These are phyloP conservation scores for Anastatus disparis DNA, from an alignment of 1,140 invertebrate species.

Conservation along the genomic window DNA sequence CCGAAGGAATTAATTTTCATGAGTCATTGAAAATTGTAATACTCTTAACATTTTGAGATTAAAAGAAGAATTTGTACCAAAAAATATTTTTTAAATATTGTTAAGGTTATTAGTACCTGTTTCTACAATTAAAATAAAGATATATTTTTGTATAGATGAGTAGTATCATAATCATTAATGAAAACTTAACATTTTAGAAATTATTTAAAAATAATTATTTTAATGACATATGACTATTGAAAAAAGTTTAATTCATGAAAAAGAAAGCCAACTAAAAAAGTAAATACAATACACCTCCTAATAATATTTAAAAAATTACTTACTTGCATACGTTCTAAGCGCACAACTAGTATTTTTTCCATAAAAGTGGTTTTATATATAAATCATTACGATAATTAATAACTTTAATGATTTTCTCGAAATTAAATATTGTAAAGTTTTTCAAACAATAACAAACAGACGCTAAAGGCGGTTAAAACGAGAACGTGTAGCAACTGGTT, in stretches of 20 bases:
- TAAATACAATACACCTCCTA: too few species aligned
- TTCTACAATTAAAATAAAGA: background rate
- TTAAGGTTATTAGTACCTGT: background rate
- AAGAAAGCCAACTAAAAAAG: too few species aligned
- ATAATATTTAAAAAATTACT: background rate
- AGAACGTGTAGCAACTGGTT: too few species aligned
- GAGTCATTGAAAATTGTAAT: background rate
- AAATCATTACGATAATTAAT: too few species aligned
- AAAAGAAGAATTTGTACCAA: background rate
- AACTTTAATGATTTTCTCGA: too few species aligned
- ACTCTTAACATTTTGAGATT: background rate
- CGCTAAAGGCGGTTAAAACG: too few species aligned
- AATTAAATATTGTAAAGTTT: too few species aligned
- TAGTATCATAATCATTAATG: background rate
- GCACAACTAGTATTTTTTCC: conserved; percentile 23
- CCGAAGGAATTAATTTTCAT: background rate
- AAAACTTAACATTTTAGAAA: background rate
- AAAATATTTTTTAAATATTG: conserved; percentile 1
- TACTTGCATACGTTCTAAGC: conserved; percentile 17
- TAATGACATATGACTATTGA: background rate
- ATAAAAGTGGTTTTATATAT: conserved; percentile 14
- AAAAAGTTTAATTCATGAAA: too few species aligned
- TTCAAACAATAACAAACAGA: too few species aligned
- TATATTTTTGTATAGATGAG: too few species aligned
- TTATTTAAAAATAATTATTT: background rate